Evolutionary conservation across 2,888 invertebrate genomes (phyloP), one percentile per base, ranked within the genome.

Genomic region (Ectobius pallidus): DNA sequence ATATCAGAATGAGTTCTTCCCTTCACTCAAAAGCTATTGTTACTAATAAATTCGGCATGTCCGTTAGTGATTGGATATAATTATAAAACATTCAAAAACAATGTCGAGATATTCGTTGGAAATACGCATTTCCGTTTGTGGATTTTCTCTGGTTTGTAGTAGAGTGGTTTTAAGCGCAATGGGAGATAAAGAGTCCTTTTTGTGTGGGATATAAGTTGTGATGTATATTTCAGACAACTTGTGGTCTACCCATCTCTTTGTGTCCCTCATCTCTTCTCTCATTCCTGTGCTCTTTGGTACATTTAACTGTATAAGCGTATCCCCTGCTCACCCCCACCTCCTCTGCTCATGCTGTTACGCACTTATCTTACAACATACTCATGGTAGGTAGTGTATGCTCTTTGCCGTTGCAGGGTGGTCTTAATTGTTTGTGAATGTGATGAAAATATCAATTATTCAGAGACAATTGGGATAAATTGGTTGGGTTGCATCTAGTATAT

Each of bases 381-480:
- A 52, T 49, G n/a, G 22, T 49, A 18, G 55, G 52, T 55, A 69
- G 69, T 52, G 14, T 69, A 58, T 69, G 67, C 69, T 34, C 71
- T 63, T 69, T 62, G 67, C 63, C 42, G 52, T 6, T 44, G 65
- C 30, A 46, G 65, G 65, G 27, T 52, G 55, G 68, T 42, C 74
- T 73, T 75, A 75, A 75, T 75, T 75, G 75, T 75, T 75, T 75
- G 75, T 73, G 73, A 70, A 73, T 70, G 73, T 75, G 75, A 75
- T 75, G 75, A 75, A 75, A 75, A 70, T 73, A 75, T 76, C 73
- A 75, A 76, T 76, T 76, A 76, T 76, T 76, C 74, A 76, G 69
- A 72, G 44, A 69, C 74, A 75, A 73, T 74, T 73, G 75, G 71
- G 67, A 75, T 73, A 73, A 73, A 74, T 74, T 74, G 74, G 70